A percentile compares a stretch with the other conserved stretches of the same genome.
phyloP scores from a whole-genome alignment of 2,888 invertebrate genomes.

The Machimus atricapillus region DNA sequence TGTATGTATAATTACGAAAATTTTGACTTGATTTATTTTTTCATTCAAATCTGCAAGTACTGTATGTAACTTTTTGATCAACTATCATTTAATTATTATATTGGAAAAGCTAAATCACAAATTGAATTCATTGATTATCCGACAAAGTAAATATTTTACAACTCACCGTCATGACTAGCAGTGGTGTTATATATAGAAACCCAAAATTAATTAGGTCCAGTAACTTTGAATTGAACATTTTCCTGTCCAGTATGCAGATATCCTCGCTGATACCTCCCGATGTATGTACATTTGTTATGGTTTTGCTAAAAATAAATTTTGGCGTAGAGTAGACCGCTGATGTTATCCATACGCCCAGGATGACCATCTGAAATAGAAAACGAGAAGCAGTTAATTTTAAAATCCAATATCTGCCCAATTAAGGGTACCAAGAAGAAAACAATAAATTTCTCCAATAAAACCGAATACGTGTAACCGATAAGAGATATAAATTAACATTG shows the following conservation, averaged over 20 bases:
- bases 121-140: neutral
- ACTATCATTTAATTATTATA: neutral
- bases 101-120: neutral
- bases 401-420: neutral
- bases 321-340: slow-evolving; percentile 85
- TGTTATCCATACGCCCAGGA: slow-evolving; percentile 80
- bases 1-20: too few relatives aligned
- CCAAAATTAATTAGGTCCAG: slow-evolving; percentile 84
- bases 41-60: neutral
- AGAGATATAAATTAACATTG: neutral
- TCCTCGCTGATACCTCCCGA: slow-evolving; percentile 60
- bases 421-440: neutral
- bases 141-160: neutral
- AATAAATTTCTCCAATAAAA: neutral
- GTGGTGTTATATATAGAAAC: slow-evolving; percentile 81
- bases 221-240: slow-evolving; percentile 79
- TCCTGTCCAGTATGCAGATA: slow-evolving; percentile 77
- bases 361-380: slow-evolving; percentile 69
- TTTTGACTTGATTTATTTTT: too few relatives aligned
- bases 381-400: slow-evolving; percentile 44
- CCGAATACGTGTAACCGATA: neutral
- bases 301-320: slow-evolving; percentile 83
- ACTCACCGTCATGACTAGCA: slow-evolving; percentile 80
- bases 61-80: too few relatives aligned
- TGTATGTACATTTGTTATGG: slow-evolving; percentile 67